phyloP scores from a whole-genome alignment of 2,113 vertebrate species.

The Rhea americana region DNA sequence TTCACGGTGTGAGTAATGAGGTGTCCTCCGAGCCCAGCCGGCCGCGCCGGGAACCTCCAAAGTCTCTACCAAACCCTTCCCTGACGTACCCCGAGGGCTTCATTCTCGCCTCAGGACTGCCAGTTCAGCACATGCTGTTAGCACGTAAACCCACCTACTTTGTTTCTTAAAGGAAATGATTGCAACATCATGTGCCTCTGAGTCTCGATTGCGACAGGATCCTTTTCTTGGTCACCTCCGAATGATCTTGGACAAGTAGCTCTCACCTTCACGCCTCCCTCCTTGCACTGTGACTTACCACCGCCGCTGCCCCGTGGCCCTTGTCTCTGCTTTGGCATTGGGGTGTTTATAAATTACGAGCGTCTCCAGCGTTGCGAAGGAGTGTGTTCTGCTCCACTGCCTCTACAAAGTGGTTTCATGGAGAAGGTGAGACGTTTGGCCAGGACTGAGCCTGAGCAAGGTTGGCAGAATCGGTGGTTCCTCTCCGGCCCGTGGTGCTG shows the following conservation, averaged over 20 bases:
- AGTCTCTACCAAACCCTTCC: not conserved
- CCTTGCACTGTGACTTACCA: rapidly evolving
- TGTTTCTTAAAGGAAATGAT: not conserved
- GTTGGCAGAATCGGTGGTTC: not conserved
- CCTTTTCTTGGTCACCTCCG: not conserved
- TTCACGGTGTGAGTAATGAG: not conserved
- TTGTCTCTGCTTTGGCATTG: not conserved
- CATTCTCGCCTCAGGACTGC: not conserved
- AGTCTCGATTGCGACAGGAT: not conserved
- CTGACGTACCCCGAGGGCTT: not conserved
- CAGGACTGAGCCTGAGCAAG: not conserved
- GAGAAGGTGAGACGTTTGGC: not conserved
- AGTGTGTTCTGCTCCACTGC: not conserved
- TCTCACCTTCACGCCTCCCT: not conserved
- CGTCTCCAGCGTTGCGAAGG: not conserved
- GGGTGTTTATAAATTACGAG: not conserved
- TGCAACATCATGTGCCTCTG: not conserved
- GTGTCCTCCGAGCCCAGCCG: not conserved
- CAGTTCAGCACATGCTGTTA: not conserved
- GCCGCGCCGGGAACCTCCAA: not conserved
- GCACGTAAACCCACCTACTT: not conserved
- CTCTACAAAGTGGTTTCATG: not conserved
- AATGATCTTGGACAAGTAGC: not conserved
- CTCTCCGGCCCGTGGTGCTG: not conserved
- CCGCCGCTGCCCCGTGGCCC: not conserved